phyloP scores from a whole-genome alignment of 2,113 vertebrate genomes.

The Hypomesus transpacificus region DNA sequence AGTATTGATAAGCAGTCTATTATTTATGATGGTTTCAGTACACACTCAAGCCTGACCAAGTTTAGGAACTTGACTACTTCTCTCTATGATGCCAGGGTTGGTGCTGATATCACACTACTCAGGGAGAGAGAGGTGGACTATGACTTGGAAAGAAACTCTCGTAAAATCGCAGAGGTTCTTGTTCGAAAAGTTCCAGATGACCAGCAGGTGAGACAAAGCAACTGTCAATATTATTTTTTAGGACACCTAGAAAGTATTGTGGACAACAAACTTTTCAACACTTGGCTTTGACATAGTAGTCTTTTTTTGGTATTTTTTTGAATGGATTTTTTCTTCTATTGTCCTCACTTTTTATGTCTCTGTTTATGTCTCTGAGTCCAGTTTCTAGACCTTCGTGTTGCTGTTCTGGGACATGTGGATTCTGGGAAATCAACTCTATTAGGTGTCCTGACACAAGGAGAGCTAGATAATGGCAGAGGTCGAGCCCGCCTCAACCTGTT shows the following conservation, averaged over 20 bases:
- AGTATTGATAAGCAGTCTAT: no score
- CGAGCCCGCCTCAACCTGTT: slow-evolving; percentile 95
- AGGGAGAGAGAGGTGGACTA: slow-evolving; percentile 92
- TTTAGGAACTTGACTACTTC: background rate
- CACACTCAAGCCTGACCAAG: no score
- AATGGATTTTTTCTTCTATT: no score
- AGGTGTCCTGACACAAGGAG: slow-evolving; percentile 92
- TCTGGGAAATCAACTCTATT: slow-evolving; percentile 92
- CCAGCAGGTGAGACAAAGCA: slow-evolving; percentile 80
- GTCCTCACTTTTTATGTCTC: background rate
- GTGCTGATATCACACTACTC: slow-evolving; percentile 91
- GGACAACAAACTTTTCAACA: background rate
- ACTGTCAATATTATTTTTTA: background rate
- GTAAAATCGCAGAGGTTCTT: slow-evolving; percentile 92
- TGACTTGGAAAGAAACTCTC: slow-evolving; percentile 75
- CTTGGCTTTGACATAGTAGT: background rate
- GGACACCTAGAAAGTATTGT: background rate
- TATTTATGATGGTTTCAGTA: no score
- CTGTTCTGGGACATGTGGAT: slow-evolving; percentile 93
- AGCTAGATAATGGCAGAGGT: slow-evolving; percentile 92
- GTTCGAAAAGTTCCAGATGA: slow-evolving; percentile 95
- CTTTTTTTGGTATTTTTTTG: no score
- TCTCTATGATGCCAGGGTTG: slow-evolving; percentile 75
- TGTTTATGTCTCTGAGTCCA: slow-evolving; percentile 58
- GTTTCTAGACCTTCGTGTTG: slow-evolving; percentile 96